Percentiles rank a stretch among this genome's conserved stretches.
phyloP scores from a whole-genome alignment of 2,113 vertebrate species.

The Cephalopholis sonnerati region DNA sequence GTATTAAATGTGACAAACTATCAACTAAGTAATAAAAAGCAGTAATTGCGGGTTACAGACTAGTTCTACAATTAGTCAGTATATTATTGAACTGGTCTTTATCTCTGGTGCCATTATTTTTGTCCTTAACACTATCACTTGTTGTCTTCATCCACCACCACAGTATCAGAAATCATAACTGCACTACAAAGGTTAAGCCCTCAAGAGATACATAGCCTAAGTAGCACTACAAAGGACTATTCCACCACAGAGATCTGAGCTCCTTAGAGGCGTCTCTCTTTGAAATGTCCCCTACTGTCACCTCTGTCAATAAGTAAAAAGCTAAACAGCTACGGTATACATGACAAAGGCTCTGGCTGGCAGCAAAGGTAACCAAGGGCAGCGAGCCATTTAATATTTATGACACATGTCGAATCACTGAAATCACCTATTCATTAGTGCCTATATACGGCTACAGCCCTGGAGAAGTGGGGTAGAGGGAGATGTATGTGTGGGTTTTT shows the following conservation, averaged over 20 bases:
- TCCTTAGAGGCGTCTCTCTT: conserved; percentile 55
- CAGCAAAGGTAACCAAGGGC: conserved; percentile 81
- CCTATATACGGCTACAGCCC: conserved; percentile 37
- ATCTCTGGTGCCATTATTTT: not conserved
- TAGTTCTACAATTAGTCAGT: not conserved
- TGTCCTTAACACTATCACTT: not conserved
- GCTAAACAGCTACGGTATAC: conserved; percentile 68
- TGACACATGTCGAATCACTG: conserved; percentile 73
- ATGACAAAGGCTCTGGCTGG: conserved; percentile 72
- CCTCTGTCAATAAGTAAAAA: conserved; percentile 72
- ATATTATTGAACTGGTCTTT: not conserved
- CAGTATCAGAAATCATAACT: not conserved
- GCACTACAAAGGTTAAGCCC: conserved; percentile 36
- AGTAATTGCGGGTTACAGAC: not conserved
- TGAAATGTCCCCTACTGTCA: conserved; percentile 77
- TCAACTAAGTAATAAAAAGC: not conserved
- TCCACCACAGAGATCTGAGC: conserved; percentile 49
- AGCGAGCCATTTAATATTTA: conserved; percentile 80
- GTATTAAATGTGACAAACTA: not conserved
- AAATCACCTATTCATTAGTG: conserved; percentile 77
- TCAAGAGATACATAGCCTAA: conserved; percentile 23
- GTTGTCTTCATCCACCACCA: not conserved
- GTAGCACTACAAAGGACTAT: conserved; percentile 38
- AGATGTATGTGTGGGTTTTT: conserved; percentile 73
- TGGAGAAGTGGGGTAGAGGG: conserved; percentile 34